Evolutionary conservation across 2,888 invertebrate genomes (phyloP).

Genomic region (Linyphia triangularis): DNA sequence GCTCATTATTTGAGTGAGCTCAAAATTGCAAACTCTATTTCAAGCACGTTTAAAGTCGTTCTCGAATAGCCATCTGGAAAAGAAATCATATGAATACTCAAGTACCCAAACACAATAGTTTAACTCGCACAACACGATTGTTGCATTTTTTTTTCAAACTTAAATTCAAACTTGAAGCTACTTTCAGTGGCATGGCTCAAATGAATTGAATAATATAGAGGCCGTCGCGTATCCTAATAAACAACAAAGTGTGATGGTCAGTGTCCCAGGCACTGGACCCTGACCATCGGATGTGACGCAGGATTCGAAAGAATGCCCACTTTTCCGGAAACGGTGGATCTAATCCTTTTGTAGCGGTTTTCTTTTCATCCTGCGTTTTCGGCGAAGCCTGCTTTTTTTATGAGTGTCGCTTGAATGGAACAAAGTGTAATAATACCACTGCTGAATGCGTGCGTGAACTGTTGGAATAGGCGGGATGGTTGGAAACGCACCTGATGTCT

Average conservation of each 20-base stretch:
- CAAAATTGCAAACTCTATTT: no score
- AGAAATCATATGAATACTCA: no score
- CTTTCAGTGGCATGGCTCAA: no score
- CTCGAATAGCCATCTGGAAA: no score
- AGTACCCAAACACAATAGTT: no score
- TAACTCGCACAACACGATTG: no score
- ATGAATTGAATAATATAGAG: no score
- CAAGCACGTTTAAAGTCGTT: no score
- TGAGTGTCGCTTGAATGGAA: background rate
- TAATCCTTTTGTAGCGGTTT: constrained; percentile 41
- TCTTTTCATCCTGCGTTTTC: constrained; percentile 33
- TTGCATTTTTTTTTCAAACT: no score
- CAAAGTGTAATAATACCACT: background rate
- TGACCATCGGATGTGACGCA: constrained; percentile 47
- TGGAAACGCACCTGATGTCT: background rate
- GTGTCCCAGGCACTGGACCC: constrained; percentile 45
- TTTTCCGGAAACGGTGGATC: constrained; percentile 36
- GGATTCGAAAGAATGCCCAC: constrained; percentile 3
- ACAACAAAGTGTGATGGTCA: constrained; percentile 40
- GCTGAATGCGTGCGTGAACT: background rate
- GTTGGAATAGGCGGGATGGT: background rate
- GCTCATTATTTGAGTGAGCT: no score
- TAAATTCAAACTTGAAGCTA: no score
- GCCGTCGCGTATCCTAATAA: no score
- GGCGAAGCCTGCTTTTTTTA: constrained; percentile 5